Evolutionary conservation across 92 coral and sea anemone genomes (phyloP), one percentile per base, ranked within the genome.

Genomic region (Parazoanthus swiftii): DNA sequence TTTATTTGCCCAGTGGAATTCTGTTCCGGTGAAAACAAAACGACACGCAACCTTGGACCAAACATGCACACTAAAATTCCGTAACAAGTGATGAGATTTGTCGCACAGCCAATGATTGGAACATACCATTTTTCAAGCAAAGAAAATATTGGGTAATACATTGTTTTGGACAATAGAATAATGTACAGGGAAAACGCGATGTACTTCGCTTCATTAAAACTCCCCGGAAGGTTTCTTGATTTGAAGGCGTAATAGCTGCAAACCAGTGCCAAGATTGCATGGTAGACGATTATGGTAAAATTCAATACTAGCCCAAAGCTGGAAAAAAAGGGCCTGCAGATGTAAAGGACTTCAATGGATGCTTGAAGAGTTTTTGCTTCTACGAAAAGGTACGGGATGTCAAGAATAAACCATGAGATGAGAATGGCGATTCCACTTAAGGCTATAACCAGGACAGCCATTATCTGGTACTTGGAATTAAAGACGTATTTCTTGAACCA

Each of bases 271-370:
- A 93, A 75, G 50, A 91, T 36, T 3, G 88, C 76, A 5, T 90
- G 89, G 88, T 91, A 93, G 73, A 68, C 86, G 0, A 88, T 66
- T 25, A 86, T 88, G 35, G 90, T 37, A 38, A 89, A 46, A 10
- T 86, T 48, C 10, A 87, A 73, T 25, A 89, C 91, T 26, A 80
- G 37, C 74, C 95, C 93, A 26, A 79, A 85, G 44, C 83, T 26
- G 44, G 90, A 88, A 71, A 89, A 74, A 68, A 89, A 90, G 20
- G 92, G 85, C 79, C 84, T 81, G 79, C 95, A 92, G 72, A 89
- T 20, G 72, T 86, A 90, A n/a, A 86, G 90, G 25, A 90, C 91
- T 76, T 88, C 81, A 2, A 89, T 91, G 13, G 65, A 67, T 14
- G 68, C 26, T 0, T 37, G 42, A 15, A 59, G 37, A 36, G 76